Conservation (phyloP, 2,113 vertebrate species). For the Corydoras maculifer region DNA sequence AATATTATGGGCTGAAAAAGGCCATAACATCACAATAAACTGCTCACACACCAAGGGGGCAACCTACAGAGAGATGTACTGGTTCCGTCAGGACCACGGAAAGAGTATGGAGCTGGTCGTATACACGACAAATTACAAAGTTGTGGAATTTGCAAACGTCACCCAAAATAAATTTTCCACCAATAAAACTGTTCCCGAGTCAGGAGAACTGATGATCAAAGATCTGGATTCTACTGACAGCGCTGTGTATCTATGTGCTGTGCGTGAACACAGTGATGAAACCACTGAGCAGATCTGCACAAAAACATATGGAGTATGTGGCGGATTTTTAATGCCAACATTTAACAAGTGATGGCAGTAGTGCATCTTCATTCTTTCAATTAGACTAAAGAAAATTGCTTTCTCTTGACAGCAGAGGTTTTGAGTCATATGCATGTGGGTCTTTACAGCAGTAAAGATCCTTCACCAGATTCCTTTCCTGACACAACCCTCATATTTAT, state of each 20-base stretch:
- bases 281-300: slow-evolving; percentile 22
- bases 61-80: slow-evolving; percentile 43
- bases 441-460: background rate
- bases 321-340: background rate
- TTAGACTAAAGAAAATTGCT: background rate
- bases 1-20: background rate
- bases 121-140: background rate
- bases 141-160: slow-evolving; percentile 23
- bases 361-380: background rate
- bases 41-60: slow-evolving; percentile 36
- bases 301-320: slow-evolving; percentile 24
- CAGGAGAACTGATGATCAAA: slow-evolving; percentile 39
- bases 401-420: background rate
- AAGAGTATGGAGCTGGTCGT: slow-evolving; percentile 44
- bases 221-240: slow-evolving; percentile 29
- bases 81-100: slow-evolving; percentile 53
- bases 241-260: slow-evolving; percentile 40
- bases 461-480: background rate
- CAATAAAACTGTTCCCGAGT: background rate
- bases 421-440: background rate
- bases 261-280: slow-evolving; percentile 38
- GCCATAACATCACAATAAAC: background rate
- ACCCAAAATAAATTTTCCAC: slow-evolving; percentile 22
- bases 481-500: too few relatives aligned
- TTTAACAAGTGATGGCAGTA: background rate